These are phyloP conservation scores for Drosophila kanekoi DNA, from an alignment of 2,888 invertebrate genomes.

Conservation along the genomic window DNA sequence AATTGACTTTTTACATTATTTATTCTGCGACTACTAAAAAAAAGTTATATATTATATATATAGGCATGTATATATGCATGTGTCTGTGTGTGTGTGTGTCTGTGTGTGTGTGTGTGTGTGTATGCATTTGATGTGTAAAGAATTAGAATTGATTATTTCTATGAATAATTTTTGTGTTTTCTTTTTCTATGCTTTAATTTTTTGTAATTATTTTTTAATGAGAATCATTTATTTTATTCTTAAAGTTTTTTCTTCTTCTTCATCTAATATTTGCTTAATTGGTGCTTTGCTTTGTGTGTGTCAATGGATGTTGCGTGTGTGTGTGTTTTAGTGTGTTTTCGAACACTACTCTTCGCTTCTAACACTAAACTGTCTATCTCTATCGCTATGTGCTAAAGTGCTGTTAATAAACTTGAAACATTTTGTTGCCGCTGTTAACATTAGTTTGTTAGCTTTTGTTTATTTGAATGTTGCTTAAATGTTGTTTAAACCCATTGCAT, in stretches of 20 bases:
- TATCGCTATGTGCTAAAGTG: constrained; percentile 64
- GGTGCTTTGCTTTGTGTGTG: constrained; percentile 39
- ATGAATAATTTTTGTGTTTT: too few species aligned
- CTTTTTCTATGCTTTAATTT: constrained; percentile 4
- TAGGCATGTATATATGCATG: neutral
- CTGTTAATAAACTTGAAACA: constrained; percentile 61
- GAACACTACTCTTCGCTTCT: constrained; percentile 20
- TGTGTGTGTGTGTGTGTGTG: constrained; percentile 24
- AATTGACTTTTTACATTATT: constrained; percentile 74
- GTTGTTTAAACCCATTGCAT: constrained; percentile 22
- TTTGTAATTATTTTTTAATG: constrained; percentile 45
- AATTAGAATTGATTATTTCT: neutral
- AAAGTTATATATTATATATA: constrained; percentile 6
- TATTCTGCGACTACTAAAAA: constrained; percentile 21
- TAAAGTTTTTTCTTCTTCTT: constrained; percentile 1
- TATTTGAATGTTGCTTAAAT: constrained; percentile 8
- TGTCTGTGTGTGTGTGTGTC: constrained; percentile 18
- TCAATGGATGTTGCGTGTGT: constrained; percentile 1
- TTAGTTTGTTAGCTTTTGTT: constrained; percentile 18
- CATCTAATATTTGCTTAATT: constrained; percentile 45
- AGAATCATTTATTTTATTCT: constrained; percentile 59
- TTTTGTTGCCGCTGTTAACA: constrained; percentile 64
- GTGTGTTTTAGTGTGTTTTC: constrained; percentile 6
- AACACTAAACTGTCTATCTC: constrained; percentile 37
- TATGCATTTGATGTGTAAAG: constrained; percentile 15